Percentiles rank a stretch among this genome's conserved stretches.
Evolutionary conservation across 2,888 invertebrate genomes (phyloP).

Genomic region (Fragum fragum): DNA sequence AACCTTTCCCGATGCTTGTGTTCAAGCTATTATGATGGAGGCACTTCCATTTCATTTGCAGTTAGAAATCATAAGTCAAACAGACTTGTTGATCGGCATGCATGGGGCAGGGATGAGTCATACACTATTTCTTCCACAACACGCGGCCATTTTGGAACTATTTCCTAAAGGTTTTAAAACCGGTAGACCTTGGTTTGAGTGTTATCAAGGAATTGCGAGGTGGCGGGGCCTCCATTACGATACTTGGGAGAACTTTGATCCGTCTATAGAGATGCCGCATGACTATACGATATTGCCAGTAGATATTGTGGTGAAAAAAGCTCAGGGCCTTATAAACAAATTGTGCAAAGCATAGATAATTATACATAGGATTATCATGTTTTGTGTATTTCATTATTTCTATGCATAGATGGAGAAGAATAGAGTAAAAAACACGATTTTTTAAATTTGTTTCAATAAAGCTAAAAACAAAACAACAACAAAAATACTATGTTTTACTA

Average conservation of each 20-base stretch:
- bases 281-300: conserved; percentile 65
- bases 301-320: conserved; percentile 52
- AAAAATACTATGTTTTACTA: too few relatives aligned
- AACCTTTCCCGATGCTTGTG: conserved; percentile 55
- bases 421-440: too few relatives aligned
- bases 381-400: too few relatives aligned
- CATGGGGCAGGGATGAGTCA: conserved; percentile 84
- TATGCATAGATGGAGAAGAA: too few relatives aligned
- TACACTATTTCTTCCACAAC: conserved; percentile 77
- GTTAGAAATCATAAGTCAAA: conserved; percentile 71
- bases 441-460: too few relatives aligned
- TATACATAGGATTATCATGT: too few relatives aligned
- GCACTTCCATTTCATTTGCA: conserved; percentile 75
- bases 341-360: not conserved
- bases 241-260: conserved; percentile 77
- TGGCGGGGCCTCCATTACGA: conserved; percentile 80
- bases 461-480: too few relatives aligned
- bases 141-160: conserved; percentile 79
- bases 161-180: conserved; percentile 72
- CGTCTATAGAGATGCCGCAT: conserved; percentile 51
- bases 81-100: conserved; percentile 83
- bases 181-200: conserved; percentile 64
- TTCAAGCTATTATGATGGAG: conserved; percentile 78
- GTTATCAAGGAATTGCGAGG: conserved; percentile 76
- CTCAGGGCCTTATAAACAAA: conserved; percentile 19